A percentile compares a stretch with the other conserved stretches of the same genome.
Evolutionary conservation across 2,113 vertebrate species (phyloP).

Genomic region (Cisticola juncidis): DNA sequence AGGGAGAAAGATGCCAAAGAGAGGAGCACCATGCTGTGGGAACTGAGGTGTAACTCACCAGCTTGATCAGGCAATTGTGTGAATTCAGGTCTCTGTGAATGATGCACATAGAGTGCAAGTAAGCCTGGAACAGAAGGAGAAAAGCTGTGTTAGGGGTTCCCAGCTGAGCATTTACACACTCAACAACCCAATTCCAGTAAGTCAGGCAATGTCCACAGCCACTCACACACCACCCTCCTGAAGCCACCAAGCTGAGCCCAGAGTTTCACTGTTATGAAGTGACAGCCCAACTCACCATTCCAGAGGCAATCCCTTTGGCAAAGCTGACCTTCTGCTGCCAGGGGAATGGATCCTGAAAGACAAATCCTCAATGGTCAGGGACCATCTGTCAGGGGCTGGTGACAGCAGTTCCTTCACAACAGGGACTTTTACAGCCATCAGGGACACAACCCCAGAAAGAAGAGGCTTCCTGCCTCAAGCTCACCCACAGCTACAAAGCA

Average conservation of each 20-base stretch:
- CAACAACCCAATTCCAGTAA: background rate
- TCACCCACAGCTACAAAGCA: background rate
- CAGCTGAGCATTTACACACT: background rate
- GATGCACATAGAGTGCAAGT: conserved; percentile 92
- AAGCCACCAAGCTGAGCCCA: background rate
- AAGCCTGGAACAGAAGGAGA: conserved; percentile 79
- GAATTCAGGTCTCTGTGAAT: conserved; percentile 93
- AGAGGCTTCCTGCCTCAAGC: background rate
- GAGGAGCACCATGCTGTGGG: background rate
- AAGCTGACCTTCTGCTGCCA: conserved; percentile 95
- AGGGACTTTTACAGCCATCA: background rate
- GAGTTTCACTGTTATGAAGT: background rate
- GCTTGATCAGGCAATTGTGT: conserved; percentile 93
- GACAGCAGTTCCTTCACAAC: background rate
- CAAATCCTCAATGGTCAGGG: background rate
- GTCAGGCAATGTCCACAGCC: background rate
- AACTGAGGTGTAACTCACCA: conserved; percentile 77
- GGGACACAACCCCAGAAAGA: background rate
- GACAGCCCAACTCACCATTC: conserved; percentile 85
- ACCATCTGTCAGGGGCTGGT: background rate
- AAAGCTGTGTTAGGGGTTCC: background rate
- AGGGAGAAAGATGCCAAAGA: background rate
- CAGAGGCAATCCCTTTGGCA: conserved; percentile 91
- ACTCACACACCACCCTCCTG: background rate
- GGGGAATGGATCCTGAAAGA: conserved; percentile 86